These are phyloP conservation scores for Podarcis cretensis DNA, from an alignment of 2,113 vertebrate species.

Conservation along the genomic window DNA sequence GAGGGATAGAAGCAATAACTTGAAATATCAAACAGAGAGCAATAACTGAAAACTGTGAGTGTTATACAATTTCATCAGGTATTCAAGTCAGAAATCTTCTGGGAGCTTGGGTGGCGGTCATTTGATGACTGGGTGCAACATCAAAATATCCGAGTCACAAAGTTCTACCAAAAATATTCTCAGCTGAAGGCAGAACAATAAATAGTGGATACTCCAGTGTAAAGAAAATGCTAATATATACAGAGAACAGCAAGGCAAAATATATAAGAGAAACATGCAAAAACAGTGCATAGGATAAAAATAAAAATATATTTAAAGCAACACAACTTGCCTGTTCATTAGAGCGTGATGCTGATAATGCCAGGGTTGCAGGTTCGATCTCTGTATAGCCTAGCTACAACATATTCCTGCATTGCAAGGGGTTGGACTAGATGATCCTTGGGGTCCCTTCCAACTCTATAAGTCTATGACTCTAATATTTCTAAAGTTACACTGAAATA, in stretches of 20 bases:
- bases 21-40: background rate
- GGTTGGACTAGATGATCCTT: no score
- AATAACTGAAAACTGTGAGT: background rate
- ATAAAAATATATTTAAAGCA: background rate
- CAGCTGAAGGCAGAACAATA: background rate
- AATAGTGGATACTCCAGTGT: constrained; percentile 1
- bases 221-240: constrained; percentile 19
- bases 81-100: background rate
- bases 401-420: no score
- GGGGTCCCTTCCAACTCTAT: no score
- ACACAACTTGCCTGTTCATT: no score
- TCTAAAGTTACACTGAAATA: background rate
- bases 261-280: background rate
- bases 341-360: no score
- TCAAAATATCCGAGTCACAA: background rate
- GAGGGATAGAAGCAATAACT: background rate
- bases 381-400: no score
- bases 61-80: background rate
- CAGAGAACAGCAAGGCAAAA: background rate
- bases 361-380: no score
- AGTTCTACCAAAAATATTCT: rapidly evolving
- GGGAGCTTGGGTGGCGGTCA: rapidly evolving
- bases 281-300: background rate
- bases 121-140: background rate
- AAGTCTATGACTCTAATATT: background rate